Percentiles rank a stretch among this genome's conserved stretches.
Evolutionary conservation across 2,797 vertebrate genomes (phyloP).

Genomic region (Phalloptychus januarius): DNA sequence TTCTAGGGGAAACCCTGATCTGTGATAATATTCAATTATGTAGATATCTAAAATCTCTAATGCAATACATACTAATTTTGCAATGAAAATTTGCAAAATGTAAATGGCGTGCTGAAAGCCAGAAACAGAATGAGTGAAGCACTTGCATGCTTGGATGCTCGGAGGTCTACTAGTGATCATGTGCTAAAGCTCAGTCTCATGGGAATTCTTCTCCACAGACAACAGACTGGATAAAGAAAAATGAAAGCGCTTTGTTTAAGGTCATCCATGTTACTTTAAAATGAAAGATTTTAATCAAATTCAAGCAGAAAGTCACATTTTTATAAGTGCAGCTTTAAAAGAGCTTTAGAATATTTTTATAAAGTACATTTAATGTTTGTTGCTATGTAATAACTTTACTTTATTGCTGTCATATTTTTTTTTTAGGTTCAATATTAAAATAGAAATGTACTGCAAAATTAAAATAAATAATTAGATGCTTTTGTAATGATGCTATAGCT

Average conservation of each 20-base stretch:
- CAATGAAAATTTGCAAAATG: slow-evolving; percentile 11
- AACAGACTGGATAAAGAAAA: slow-evolving; percentile 19
- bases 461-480: neutral
- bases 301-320: neutral
- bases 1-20: neutral
- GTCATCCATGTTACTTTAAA: slow-evolving; percentile 1
- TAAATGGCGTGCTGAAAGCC: slow-evolving; percentile 36
- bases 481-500: neutral
- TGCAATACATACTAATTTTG: slow-evolving; percentile 27
- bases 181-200: slow-evolving; percentile 12
- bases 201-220: slow-evolving; percentile 15
- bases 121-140: slow-evolving; percentile 33
- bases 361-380: neutral
- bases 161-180: slow-evolving; percentile 20
- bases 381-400: neutral
- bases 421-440: slow-evolving; percentile 1
- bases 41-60: slow-evolving; percentile 27
- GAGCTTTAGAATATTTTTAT: neutral
- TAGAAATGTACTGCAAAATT: neutral
- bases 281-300: slow-evolving; percentile 9
- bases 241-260: slow-evolving; percentile 6
- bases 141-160: slow-evolving; percentile 17
- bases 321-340: neutral
- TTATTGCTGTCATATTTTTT: no score
- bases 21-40: slow-evolving; percentile 25